Conservation (phyloP, 2,888 invertebrate genomes). For the Ectemnius lituratus region DNA sequence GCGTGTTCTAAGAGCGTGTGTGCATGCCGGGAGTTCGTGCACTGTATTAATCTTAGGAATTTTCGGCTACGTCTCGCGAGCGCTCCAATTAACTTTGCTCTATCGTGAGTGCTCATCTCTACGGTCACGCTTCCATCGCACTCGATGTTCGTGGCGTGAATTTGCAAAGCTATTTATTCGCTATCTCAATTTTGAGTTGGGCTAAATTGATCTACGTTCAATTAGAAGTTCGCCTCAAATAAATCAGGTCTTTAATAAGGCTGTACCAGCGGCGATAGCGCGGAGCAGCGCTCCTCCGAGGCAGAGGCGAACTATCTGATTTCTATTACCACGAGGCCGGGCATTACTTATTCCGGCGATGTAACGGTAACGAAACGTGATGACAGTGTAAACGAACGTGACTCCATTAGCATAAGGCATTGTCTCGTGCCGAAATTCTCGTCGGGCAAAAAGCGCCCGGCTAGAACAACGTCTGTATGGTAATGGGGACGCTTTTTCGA, state of each 20-base stretch:
- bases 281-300: no score
- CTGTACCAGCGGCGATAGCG: no score
- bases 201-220: no score
- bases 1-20: not conserved
- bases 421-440: slow-evolving; percentile 53
- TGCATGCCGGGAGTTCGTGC: not conserved
- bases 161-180: no score
- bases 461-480: slow-evolving; percentile 35
- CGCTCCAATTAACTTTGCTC: not conserved
- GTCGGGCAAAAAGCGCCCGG: slow-evolving; percentile 32
- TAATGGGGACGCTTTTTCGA: slow-evolving; percentile 27
- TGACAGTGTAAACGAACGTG: slow-evolving; percentile 63
- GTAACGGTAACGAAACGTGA: slow-evolving; percentile 63
- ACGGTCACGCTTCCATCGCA: no score
- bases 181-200: no score
- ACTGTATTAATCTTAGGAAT: slow-evolving; percentile 5
- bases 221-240: not conserved
- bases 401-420: slow-evolving; percentile 61
- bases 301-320: slow-evolving; percentile 52
- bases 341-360: slow-evolving; percentile 58
- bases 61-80: not conserved
- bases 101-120: not conserved
- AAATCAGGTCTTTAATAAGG: slow-evolving; percentile 8
- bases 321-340: slow-evolving; percentile 51
- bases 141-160: no score